A percentile compares a stretch with the other conserved stretches of the same genome.
phyloP scores from a whole-genome alignment of 2,113 vertebrate species.

The Mobula birostris region DNA sequence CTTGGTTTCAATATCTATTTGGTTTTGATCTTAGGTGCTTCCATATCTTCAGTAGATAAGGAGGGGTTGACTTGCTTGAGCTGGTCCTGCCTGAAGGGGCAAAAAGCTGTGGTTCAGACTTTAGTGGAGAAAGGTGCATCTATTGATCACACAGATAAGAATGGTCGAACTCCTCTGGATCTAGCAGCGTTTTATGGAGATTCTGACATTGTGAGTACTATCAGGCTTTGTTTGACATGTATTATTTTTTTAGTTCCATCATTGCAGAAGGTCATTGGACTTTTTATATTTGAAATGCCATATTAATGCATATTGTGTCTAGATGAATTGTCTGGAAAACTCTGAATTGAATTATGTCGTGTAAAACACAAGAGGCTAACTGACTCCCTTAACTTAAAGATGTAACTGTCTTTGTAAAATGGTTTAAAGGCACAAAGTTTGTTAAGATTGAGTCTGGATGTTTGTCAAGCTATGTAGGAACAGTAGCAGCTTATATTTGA shows the following conservation, averaged over 20 bases:
- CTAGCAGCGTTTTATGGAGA: slow-evolving; percentile 94
- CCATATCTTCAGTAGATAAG: slow-evolving; percentile 82
- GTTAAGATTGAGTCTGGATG: no score
- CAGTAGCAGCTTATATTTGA: no score
- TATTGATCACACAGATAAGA: slow-evolving; percentile 91
- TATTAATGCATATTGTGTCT: no score
- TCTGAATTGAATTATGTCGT: not conserved
- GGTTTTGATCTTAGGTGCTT: slow-evolving; percentile 61
- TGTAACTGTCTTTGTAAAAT: not conserved
- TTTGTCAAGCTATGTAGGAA: no score
- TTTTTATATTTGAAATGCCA: not conserved
- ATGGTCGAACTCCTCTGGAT: slow-evolving; percentile 88
- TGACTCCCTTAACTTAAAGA: no score
- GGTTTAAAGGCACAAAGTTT: no score
- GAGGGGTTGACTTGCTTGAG: slow-evolving; percentile 88
- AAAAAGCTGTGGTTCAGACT: slow-evolving; percentile 80
- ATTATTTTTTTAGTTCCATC: not conserved
- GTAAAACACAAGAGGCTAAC: no score
- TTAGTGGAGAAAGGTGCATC: slow-evolving; percentile 83
- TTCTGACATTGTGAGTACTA: slow-evolving; percentile 79
- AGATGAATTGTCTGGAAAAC: not conserved
- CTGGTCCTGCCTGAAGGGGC: slow-evolving; percentile 96
- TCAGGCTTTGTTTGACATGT: not conserved
- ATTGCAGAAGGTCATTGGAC: not conserved
- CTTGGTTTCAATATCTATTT: not conserved